phyloP scores from a whole-genome alignment of 1,140 invertebrate genomes.

The Cherax destructor region DNA sequence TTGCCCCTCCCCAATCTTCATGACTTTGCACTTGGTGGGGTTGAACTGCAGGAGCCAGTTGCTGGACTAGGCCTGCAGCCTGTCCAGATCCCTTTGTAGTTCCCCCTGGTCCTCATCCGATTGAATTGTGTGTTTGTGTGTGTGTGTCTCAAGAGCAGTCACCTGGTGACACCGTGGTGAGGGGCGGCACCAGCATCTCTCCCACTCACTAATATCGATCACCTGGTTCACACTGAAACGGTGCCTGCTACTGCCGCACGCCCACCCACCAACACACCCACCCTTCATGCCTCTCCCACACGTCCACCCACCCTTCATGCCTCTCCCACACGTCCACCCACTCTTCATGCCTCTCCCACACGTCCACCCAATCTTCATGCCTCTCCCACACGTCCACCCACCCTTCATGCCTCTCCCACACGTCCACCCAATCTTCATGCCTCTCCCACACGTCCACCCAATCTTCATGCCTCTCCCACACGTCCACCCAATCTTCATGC shows the following conservation, averaged over 20 bases:
- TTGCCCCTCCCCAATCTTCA: too few species aligned
- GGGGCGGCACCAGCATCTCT: background rate
- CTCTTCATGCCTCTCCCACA: background rate
- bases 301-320: background rate
- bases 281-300: too few species aligned
- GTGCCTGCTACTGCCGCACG: background rate
- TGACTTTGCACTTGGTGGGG: too few species aligned
- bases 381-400: background rate
- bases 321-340: background rate
- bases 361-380: background rate
- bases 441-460: background rate
- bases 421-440: too few species aligned
- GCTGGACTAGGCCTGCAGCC: too few species aligned
- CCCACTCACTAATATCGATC: conserved; percentile 14
- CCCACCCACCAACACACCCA: background rate
- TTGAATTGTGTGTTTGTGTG: too few species aligned
- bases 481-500: background rate
- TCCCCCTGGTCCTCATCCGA: too few species aligned
- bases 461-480: background rate
- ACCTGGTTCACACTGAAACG: background rate
- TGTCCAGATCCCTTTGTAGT: too few species aligned
- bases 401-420: background rate
- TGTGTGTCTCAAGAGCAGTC: background rate
- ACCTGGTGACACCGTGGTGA: conserved; percentile 4
- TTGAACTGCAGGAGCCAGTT: too few species aligned